Base-by-base conservation (phyloP, 2,797 vertebrate species). In the Sparus aurata region DNA sequence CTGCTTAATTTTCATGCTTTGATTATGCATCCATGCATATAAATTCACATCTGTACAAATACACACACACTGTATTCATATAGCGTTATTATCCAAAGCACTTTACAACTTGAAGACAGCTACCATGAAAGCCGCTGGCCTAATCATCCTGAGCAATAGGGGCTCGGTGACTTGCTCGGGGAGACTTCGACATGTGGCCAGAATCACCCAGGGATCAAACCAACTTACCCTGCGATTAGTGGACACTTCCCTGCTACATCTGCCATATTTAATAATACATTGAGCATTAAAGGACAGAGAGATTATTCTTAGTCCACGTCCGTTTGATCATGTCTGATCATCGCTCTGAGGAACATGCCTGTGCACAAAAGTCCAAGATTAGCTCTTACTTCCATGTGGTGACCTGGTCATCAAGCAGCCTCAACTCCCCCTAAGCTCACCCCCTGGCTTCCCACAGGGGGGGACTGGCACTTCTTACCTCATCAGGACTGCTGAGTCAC, bases 1-100 rank as follows among this genome's bases (percentile, higher is more conserved):
- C 85, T 92, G 89, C 61, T 89, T 82, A 53, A 57, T 69, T 78
- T 73, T 80, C 55, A 67, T 60, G 74, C 73, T 81, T 71, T 85
- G 67, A 83, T 82, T 72, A 68, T 67, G 63, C 68, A 87, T 69
- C 63, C 66, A 58, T 77, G 75, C 65, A 66, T 45, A 61, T 41
- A 73, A 60, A 76, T 10, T 38, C 38, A 38, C 38, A 3, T 55
- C 75, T 10, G 59, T 55, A 57, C 47, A 66, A 10, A 52, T 10
- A 38, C 34, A 38, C 34, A 38, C 62, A 38, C 45, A 3, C 38
- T 64, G 9, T 11, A 63, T 58, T 67, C 22, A 52, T 13, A 34
- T 9, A 27, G 23, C 17, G 52, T 34, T 45, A 61, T 57, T n/a
- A 55, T 57, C 23, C 68, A 63, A 46, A 59, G 8, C 8, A 1